A percentile compares a stretch with the other conserved stretches of the same genome.
These are phyloP conservation scores for Dione juno DNA, from an alignment of 2,888 invertebrate genomes.

Conservation along the genomic window DNA sequence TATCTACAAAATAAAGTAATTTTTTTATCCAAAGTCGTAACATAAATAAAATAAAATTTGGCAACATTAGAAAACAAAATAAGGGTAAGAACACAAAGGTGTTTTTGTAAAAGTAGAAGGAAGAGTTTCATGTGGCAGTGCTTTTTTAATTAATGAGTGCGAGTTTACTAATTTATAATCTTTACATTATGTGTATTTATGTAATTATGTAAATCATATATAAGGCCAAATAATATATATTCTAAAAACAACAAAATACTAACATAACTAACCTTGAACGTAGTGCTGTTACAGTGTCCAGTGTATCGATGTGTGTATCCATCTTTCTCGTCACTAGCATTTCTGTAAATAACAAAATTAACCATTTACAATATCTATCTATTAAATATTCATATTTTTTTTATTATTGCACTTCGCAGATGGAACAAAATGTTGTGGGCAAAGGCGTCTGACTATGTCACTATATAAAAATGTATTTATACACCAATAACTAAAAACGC, in stretches of 20 bases:
- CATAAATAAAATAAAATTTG: neutral
- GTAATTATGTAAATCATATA: no score
- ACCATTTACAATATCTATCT: neutral
- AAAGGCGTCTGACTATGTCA: no score
- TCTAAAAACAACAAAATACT: neutral
- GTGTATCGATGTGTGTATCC: constrained; percentile 83
- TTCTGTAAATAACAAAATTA: constrained; percentile 34
- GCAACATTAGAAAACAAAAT: neutral
- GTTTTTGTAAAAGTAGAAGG: neutral
- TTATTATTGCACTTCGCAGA: no score
- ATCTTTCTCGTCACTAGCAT: constrained; percentile 45
- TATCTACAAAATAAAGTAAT: no score
- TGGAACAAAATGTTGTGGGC: no score
- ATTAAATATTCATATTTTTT: no score
- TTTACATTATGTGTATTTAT: no score
- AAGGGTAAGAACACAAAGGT: neutral
- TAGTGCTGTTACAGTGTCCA: constrained; percentile 87
- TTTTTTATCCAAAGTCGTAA: no score
- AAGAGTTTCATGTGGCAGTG: neutral
- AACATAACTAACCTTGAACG: constrained; percentile 84
- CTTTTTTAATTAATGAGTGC: neutral
- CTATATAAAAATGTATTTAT: no score
- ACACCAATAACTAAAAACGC: no score
- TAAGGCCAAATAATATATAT: neutral
- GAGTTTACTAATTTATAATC: no score